These are phyloP conservation scores for Drosophila burlai DNA, from an alignment of 1,140 invertebrate species.

Conservation along the genomic window DNA sequence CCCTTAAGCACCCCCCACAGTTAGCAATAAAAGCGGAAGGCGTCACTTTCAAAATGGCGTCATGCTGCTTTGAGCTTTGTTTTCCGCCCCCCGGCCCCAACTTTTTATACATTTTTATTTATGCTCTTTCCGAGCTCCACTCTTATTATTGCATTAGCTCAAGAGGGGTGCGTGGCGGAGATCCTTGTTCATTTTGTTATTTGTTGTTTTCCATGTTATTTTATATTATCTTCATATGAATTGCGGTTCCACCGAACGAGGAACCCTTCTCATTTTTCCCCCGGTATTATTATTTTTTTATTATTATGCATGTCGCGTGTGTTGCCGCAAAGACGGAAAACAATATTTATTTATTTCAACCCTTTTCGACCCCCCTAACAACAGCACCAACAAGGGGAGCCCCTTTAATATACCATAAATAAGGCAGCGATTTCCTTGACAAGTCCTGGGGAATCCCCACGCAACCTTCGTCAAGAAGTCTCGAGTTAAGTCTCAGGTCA, in stretches of 20 bases:
- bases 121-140: slow-evolving; percentile 31
- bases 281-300: slow-evolving; percentile 47
- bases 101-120: slow-evolving; percentile 49
- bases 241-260: slow-evolving; percentile 22
- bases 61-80: slow-evolving; percentile 62
- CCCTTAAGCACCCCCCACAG: slow-evolving; percentile 6
- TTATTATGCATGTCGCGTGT: slow-evolving; percentile 76
- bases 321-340: slow-evolving; percentile 45
- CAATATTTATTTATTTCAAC: slow-evolving; percentile 66
- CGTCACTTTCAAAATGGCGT: slow-evolving; percentile 70
- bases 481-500: slow-evolving; percentile 12
- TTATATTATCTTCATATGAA: slow-evolving; percentile 65
- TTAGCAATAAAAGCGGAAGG: slow-evolving; percentile 62
- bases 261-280: slow-evolving; percentile 4
- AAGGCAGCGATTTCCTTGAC: slow-evolving; percentile 48
- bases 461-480: slow-evolving; percentile 36
- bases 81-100: slow-evolving; percentile 16
- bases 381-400: neutral
- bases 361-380: slow-evolving; percentile 35
- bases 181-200: slow-evolving; percentile 28
- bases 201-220: slow-evolving; percentile 51
- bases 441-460: slow-evolving; percentile 8
- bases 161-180: slow-evolving; percentile 1
- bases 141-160: slow-evolving; percentile 68
- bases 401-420: slow-evolving; percentile 64